Evolutionary conservation across 2,113 vertebrate species (phyloP).

Genomic region (Ranitomeya imitator): DNA sequence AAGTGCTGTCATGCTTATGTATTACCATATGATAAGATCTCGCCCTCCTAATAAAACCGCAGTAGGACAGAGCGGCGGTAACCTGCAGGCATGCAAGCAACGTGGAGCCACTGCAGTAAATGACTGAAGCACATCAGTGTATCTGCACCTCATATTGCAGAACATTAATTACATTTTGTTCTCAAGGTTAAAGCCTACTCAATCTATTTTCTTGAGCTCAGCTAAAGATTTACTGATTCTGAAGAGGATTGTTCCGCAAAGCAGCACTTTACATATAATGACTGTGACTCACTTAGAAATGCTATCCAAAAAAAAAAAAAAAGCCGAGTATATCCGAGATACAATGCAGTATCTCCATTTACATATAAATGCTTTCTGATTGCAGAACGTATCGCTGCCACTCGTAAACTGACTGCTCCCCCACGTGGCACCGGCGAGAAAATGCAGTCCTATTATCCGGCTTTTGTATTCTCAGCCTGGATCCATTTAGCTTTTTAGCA

Average conservation of each 20-base stretch:
- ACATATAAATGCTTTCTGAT: slow-evolving; percentile 41
- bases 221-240: slow-evolving; percentile 12
- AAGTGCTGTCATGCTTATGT: background rate
- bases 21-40: background rate
- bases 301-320: background rate
- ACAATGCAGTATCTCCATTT: slow-evolving; percentile 40
- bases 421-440: slow-evolving; percentile 2
- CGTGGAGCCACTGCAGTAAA: background rate
- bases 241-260: slow-evolving; percentile 2
- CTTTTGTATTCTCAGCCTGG: background rate
- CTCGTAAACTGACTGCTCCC: slow-evolving; percentile 34
- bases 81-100: background rate
- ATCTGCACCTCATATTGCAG: background rate
- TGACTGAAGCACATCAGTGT: background rate
- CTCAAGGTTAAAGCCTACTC: slow-evolving; percentile 13
- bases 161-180: slow-evolving; percentile 21
- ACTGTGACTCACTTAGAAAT: slow-evolving; percentile 31
- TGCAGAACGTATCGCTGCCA: background rate
- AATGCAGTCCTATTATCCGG: background rate
- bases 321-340: background rate
- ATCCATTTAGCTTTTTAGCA: slow-evolving; percentile 10
- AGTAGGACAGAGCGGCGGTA: background rate
- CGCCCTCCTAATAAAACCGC: background rate
- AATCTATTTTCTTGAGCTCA: slow-evolving; percentile 6
- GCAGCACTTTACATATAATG: slow-evolving; percentile 27